Base-by-base conservation (phyloP, 2,797 vertebrate genomes). In the Melanotaenia maccullochi region DNA sequence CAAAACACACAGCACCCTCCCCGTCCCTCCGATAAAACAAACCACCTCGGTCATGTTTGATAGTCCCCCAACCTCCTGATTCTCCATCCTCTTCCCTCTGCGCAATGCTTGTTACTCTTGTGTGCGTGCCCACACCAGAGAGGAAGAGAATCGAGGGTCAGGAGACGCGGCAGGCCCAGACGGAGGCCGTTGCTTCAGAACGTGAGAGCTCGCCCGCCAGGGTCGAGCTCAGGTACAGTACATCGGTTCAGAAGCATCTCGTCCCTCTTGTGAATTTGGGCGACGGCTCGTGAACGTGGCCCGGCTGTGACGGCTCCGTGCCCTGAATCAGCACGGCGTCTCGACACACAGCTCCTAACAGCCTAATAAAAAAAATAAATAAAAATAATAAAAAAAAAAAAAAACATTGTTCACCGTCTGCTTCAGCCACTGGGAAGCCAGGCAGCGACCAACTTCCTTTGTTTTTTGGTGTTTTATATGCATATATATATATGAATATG, bases 391-490 rank as follows among this genome's bases (percentile, higher is more conserved):
- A 36, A 42, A 12, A 42, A 52, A 47, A 47, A 47, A 30, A 56
- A 32, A 87, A 91, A 91, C 85, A 85, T 92, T 93, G 94, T 89
- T 93, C 93, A 92, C 95, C 93, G 90, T 89, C 92, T 84, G 94
- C 92, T 93, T 93, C 93, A 87, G 92, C 93, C 93, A 93, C 73
- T 81, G 93, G 94, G 86, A 91, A 92, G 92, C 84, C 94, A 91
- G 89, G 84, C 95, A 95, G 94, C 87, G 93, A 93, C 85, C 91
- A 79, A 87, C 86, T 84, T 91, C 89, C 90, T 91, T 83, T 83
- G 84, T 74, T 82, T 92, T 92, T 94, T 94, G 91, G 92, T 94
- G 94, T 95, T 94, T 93, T 95, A 92, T 94, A 94, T 93, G 86
- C 89, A 90, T 91, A 93, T 92, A 93, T 33, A 33, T 88, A 93